These are phyloP conservation scores for Lasioglossum morio DNA, from an alignment of 2,888 invertebrate genomes.

Conservation along the genomic window DNA sequence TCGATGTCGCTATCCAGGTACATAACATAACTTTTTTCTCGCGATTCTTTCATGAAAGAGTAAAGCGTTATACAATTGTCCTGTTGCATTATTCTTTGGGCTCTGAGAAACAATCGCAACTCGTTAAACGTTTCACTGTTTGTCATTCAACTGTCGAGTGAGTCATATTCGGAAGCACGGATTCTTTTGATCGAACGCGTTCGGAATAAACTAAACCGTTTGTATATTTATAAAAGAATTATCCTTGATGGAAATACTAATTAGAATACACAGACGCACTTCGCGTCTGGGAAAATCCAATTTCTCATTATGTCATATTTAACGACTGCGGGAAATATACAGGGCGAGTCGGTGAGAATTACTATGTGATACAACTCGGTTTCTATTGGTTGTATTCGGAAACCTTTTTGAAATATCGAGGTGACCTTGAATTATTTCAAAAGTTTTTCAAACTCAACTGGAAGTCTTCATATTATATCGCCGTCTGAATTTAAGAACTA, in stretches of 20 bases:
- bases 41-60: neutral
- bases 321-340: neutral
- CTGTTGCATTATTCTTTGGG: neutral
- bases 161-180: neutral
- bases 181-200: neutral
- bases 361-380: neutral
- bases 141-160: neutral
- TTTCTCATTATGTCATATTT: neutral
- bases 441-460: neutral
- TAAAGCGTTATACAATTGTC: constrained; percentile 12
- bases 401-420: neutral
- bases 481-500: too few species aligned
- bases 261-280: neutral
- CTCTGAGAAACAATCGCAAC: neutral
- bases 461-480: neutral
- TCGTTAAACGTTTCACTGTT: neutral
- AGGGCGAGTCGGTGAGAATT: neutral
- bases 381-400: neutral
- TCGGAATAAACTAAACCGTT: neutral
- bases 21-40: constrained; percentile 25
- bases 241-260: neutral
- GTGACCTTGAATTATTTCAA: neutral
- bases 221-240: neutral
- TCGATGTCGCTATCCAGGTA: constrained; percentile 40
- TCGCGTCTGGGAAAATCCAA: neutral